These are phyloP conservation scores for Brachystomella parvula DNA, from an alignment of 1,140 invertebrate species.

Conservation along the genomic window DNA sequence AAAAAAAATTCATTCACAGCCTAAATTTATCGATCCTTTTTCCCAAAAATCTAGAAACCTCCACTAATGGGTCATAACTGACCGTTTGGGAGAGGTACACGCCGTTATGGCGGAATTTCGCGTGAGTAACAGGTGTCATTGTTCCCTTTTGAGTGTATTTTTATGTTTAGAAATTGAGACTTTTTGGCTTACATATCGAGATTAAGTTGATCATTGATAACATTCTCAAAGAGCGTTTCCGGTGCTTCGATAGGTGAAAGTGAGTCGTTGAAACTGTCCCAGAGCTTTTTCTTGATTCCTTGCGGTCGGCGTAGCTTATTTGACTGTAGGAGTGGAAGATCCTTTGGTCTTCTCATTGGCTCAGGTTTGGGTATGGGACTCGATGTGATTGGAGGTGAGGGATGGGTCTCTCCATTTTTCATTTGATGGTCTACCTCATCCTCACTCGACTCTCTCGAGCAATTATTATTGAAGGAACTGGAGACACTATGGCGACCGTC, in stretches of 20 bases:
- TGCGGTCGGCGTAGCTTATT: not conserved
- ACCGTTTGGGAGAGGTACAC: too few relatives aligned
- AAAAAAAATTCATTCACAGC: too few relatives aligned
- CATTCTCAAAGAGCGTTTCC: not conserved
- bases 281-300: constrained; percentile 21
- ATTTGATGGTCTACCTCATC: not conserved
- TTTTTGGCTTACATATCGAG: too few relatives aligned
- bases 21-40: too few relatives aligned
- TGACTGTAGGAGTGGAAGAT: constrained; percentile 28
- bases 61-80: too few relatives aligned
- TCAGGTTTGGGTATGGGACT: not conserved
- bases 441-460: not conserved
- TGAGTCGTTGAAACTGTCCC: constrained; percentile 33
- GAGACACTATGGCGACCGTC: constrained; percentile 1
- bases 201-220: too few relatives aligned
- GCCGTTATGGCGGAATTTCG: too few relatives aligned
- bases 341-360: constrained; percentile 22
- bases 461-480: not conserved
- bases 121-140: not conserved
- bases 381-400: not conserved
- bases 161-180: too few relatives aligned
- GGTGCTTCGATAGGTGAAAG: constrained; percentile 17
- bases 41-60: too few relatives aligned
- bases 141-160: too few relatives aligned
- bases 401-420: not conserved